These are phyloP conservation scores for Eciton burchellii DNA, from an alignment of 1,140 invertebrate genomes.

Conservation along the genomic window DNA sequence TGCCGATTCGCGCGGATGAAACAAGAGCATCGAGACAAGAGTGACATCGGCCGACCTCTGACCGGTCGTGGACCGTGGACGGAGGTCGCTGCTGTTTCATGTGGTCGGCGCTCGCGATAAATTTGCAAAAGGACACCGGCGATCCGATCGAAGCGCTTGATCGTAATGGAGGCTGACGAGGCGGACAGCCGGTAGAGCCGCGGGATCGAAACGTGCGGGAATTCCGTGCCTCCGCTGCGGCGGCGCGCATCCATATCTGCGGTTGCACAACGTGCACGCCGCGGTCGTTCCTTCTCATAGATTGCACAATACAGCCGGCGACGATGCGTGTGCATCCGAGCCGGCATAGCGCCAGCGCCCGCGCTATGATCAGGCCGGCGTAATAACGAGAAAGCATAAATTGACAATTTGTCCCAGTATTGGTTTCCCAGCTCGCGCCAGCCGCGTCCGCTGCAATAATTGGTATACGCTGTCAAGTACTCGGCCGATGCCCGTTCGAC, in stretches of 20 bases:
- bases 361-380: constrained; percentile 78
- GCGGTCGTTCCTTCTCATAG: constrained; percentile 51
- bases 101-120: not conserved
- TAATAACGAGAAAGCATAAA: constrained; percentile 82
- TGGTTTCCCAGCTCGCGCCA: constrained; percentile 65
- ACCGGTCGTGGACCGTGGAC: too few relatives aligned
- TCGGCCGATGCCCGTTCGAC: not conserved
- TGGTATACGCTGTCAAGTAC: constrained; percentile 73
- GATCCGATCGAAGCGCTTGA: constrained; percentile 31
- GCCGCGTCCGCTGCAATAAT: constrained; percentile 77
- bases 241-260: constrained; percentile 45
- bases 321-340: constrained; percentile 63
- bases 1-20: too few relatives aligned
- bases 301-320: constrained; percentile 63
- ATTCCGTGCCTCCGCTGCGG: constrained; percentile 43
- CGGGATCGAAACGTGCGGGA: constrained; percentile 52
- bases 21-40: too few relatives aligned
- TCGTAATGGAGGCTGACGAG: constrained; percentile 52
- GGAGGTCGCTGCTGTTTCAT: constrained; percentile 19
- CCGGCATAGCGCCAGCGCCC: constrained; percentile 32
- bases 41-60: too few relatives aligned
- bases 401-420: constrained; percentile 81
- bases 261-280: constrained; percentile 33
- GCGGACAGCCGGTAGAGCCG: constrained; percentile 38
- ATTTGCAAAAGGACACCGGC: constrained; percentile 31